phyloP scores from a whole-genome alignment of 2,113 vertebrate genomes.

The Solea solea region DNA sequence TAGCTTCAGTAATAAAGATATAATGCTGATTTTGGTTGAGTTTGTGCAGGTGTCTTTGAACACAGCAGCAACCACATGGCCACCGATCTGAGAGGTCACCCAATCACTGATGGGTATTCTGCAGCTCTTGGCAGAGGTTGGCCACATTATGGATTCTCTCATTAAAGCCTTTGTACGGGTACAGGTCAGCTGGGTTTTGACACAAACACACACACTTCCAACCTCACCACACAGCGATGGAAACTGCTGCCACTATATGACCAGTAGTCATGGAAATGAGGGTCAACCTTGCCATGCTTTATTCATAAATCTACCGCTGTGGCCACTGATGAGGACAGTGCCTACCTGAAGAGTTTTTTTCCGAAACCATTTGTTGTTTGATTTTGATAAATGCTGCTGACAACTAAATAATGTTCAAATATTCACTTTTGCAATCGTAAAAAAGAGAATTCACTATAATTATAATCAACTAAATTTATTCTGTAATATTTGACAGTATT shows the following conservation, averaged over 20 bases:
- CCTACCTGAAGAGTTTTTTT: slow-evolving; percentile 3
- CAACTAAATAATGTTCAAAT: no score
- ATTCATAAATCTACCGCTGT: slow-evolving; percentile 54
- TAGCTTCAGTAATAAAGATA: neutral
- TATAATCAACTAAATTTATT: neutral
- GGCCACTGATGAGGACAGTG: slow-evolving; percentile 19
- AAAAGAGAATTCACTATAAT: neutral
- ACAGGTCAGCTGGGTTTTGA: slow-evolving; percentile 55
- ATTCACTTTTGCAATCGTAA: no score
- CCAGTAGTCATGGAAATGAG: slow-evolving; percentile 63
- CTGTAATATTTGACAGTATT: neutral
- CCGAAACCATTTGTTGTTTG: slow-evolving; percentile 19
- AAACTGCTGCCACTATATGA: slow-evolving; percentile 36
- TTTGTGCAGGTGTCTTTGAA: slow-evolving; percentile 1
- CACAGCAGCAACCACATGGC: slow-evolving; percentile 28
- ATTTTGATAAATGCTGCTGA: neutral
- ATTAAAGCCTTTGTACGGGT: slow-evolving; percentile 56
- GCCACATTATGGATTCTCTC: slow-evolving; percentile 47
- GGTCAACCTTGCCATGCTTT: slow-evolving; percentile 52
- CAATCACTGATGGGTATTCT: slow-evolving; percentile 31
- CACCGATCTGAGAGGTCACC: slow-evolving; percentile 33
- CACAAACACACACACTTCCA: slow-evolving; percentile 29
- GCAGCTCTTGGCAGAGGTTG: slow-evolving; percentile 29
- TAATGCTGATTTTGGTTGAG: neutral
- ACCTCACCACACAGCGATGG: slow-evolving; percentile 30